Conservation (phyloP, 2,888 invertebrate genomes). For the Cephus pygmeus region DNA sequence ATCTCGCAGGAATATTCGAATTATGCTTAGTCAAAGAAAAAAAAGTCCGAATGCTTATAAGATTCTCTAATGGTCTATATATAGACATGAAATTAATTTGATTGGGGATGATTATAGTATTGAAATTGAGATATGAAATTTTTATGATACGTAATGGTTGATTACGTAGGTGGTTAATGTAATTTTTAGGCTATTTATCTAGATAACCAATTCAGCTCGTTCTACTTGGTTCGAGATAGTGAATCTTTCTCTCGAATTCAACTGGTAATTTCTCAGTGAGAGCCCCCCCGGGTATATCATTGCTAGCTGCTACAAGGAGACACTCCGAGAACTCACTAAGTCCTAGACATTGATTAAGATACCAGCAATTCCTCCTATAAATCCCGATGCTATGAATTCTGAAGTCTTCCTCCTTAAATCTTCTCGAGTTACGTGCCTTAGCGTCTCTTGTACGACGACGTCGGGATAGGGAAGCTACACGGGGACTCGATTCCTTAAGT, state of each 20-base stretch:
- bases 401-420: slow-evolving; percentile 27
- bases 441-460: slow-evolving; percentile 6
- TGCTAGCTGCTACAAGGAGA: not conserved
- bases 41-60: too few species aligned
- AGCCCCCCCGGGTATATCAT: not conserved
- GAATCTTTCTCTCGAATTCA: not conserved
- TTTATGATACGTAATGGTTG: too few species aligned
- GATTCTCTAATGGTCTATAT: too few species aligned
- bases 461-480: not conserved
- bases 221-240: not conserved
- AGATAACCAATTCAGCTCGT: not conserved
- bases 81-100: not conserved
- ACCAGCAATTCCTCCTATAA: slow-evolving; percentile 34
- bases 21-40: too few species aligned
- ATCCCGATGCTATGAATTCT: slow-evolving; percentile 29
- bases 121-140: not conserved
- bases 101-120: not conserved
- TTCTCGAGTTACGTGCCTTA: slow-evolving; percentile 33
- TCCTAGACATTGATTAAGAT: slow-evolving; percentile 44
- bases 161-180: too few species aligned
- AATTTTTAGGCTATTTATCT: not conserved
- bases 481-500: not conserved
- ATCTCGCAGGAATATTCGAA: not conserved
- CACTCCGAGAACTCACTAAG: slow-evolving; percentile 14
- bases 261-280: not conserved